Conservation (phyloP, 2,888 invertebrate species). For the Torymus texanus region DNA sequence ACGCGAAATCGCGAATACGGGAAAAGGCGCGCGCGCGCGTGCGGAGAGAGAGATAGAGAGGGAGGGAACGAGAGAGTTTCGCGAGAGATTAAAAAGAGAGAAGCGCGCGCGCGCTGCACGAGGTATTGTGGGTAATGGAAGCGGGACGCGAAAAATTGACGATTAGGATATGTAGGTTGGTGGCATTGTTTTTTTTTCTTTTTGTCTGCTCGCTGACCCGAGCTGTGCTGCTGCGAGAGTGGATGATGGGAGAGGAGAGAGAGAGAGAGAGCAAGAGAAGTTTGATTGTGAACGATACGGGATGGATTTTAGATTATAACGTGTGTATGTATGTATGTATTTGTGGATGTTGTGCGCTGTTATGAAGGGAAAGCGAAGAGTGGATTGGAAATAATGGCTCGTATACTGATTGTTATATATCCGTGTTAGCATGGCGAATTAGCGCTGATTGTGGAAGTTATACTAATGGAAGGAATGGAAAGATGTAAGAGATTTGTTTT, state of each 20-base stretch:
- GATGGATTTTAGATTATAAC: conserved; percentile 7
- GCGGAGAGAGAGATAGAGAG: neutral
- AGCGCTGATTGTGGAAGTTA: too few relatives aligned
- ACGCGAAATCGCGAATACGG: neutral
- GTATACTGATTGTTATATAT: too few relatives aligned
- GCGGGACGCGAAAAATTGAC: conserved; percentile 13
- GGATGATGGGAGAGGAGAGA: too few relatives aligned
- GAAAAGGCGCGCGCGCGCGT: neutral
- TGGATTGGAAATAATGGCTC: neutral
- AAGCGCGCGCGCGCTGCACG: neutral
- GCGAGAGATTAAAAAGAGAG: conserved; percentile 23
- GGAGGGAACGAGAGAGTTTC: neutral
- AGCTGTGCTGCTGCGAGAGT: too few relatives aligned
- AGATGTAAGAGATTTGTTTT: too few relatives aligned
- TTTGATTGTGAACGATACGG: conserved; percentile 13
- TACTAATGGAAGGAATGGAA: too few relatives aligned
- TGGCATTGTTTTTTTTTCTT: conserved; percentile 7
- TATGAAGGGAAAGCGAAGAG: neutral
- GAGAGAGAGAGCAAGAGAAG: neutral
- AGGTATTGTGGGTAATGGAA: conserved; percentile 27
- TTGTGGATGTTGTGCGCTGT: neutral
- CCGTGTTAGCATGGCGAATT: too few relatives aligned
- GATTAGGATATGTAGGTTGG: neutral
- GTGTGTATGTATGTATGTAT: neutral
- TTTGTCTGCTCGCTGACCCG: too few relatives aligned